Base-by-base conservation (phyloP, 2,797 vertebrate species). In the Microctenopoma stevenorrisi region DNA sequence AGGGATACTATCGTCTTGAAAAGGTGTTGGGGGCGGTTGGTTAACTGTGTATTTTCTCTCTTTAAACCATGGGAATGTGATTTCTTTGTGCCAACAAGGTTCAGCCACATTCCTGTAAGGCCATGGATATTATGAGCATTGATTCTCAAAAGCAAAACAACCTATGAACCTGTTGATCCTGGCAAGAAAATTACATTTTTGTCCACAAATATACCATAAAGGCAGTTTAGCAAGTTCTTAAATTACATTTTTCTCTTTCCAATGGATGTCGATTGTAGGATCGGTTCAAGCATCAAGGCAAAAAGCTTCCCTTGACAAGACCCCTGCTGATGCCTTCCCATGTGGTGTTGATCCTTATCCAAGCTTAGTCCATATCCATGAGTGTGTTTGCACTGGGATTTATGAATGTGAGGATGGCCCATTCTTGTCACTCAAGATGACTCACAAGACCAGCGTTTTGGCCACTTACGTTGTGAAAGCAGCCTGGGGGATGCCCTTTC, bases 361-460 rank as follows among this genome's bases (percentile, higher is more conserved):
- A 35, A 74, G 82, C 68, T 78, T 50, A 86, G 74, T 86, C 81
- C 86, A 89, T 87, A 87, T 85, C 85, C 86, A 77, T 13, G 66
- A 90, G 91, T 84, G 89, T 92, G 90, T 93, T 92, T 93, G 88
- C 58, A 60, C 77, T 90, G 54, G 89, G 87, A 91, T 92, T 91
- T 92, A 90, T 90, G 89, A 90, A 90, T 93, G 93, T 94, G 94
- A 95, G 95, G 93, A 95, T 94, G 93, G 75, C 91, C 94, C 92
- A 94, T 94, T 95, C 94, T 95, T 88, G 92, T 93, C 89, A 88
- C 91, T 94, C 92, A 90, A 95, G 95, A 95, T 93, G 94, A 93
- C 94, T 96, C 96, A 96, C 96, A 94, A 95, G 96, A 95, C 93
- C 86, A 55, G 89, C 92, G 87, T 90, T 92, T 91, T 94, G 89